Conservation (phyloP, 2,797 vertebrate genomes). For the Sebastes hubbsi region DNA sequence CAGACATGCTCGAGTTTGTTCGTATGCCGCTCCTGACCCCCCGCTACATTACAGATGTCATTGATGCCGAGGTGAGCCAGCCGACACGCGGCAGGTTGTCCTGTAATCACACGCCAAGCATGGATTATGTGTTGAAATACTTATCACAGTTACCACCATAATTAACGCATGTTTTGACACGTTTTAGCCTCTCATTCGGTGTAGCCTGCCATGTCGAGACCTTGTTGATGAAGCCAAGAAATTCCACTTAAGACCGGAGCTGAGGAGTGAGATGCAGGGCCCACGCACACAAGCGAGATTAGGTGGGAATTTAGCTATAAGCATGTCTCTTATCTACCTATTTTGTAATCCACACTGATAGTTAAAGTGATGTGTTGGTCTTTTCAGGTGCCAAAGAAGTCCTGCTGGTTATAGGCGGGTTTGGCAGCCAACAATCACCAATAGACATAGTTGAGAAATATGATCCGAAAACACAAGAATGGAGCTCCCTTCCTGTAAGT, state of each 20-base stretch:
- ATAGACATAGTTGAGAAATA: conserved; percentile 98
- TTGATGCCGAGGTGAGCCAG: conserved; percentile 92
- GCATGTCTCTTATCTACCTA: background rate
- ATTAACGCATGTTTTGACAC: conserved; percentile 50
- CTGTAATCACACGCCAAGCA: conserved; percentile 10
- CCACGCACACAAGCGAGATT: conserved; percentile 95
- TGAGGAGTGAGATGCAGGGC: conserved; percentile 98
- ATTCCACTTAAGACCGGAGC: conserved; percentile 95
- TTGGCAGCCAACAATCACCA: conserved; percentile 97
- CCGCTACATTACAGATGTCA: conserved; percentile 97
- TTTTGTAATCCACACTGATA: conserved; percentile 15
- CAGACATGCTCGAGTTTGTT: conserved; percentile 94
- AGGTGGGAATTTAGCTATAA: conserved; percentile 60
- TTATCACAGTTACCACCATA: background rate
- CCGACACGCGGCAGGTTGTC: conserved; percentile 7
- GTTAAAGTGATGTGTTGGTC: background rate
- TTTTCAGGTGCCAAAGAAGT: conserved; percentile 96
- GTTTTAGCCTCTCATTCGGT: conserved; percentile 92
- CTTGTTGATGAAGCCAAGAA: conserved; percentile 99
- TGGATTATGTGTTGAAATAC: conserved; percentile 24
- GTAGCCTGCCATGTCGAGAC: conserved; percentile 96
- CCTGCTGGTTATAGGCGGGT: conserved; percentile 95
- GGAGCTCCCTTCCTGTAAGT: conserved; percentile 96
- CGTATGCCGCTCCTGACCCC: conserved; percentile 97
- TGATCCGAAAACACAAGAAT: conserved; percentile 97